Evolutionary conservation across 2,888 invertebrate genomes (phyloP), one percentile per base, ranked within the genome.

Genomic region (Ichneumoninae sp.): DNA sequence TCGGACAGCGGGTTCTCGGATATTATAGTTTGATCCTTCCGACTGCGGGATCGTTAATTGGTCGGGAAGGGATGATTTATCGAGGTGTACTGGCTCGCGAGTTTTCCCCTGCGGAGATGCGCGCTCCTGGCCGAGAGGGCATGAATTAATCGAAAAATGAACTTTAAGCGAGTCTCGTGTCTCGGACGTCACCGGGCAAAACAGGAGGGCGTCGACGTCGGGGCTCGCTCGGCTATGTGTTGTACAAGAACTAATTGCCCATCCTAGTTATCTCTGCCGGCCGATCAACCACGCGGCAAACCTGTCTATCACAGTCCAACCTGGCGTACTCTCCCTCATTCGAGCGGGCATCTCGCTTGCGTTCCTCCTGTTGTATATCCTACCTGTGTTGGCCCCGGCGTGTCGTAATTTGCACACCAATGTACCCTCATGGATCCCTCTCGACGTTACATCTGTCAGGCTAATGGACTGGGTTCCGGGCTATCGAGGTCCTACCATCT

Each of bases 401-500:
- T 89, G 91, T 89, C 89, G 91, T 90, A 91, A 91, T 91, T 91
- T 91, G 91, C 90, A 91, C 88, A 89, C 90, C 90, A 88, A 91
- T 91, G 90, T 90, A 82, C 80, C 74, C 72, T 82, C 79, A 75
- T 70, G 57, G 50, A 79, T 65, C 69, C 50, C 88, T 88, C 90
- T 90, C 89, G 88, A 88, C 88, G 90, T 90, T 91, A 91, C 90
- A 91, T 91, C 91, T 91, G 91, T 91, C 91, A 91, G 86, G 88
- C 90, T 91, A 91, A 91, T 91, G 90, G 91, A 91, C 90, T 89
- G 86, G 90, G 90, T 91, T 91, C 89, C 90, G 87, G 87, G 88
- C 88, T 89, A 88, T 89, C 86, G 86, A 82, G 81, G 83, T 86
- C 86, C 90, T 90, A 90, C 89, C 90, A 86, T 89, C 86, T 86